Conservation (phyloP, 2,797 vertebrate species). For the Spizella passerina region DNA sequence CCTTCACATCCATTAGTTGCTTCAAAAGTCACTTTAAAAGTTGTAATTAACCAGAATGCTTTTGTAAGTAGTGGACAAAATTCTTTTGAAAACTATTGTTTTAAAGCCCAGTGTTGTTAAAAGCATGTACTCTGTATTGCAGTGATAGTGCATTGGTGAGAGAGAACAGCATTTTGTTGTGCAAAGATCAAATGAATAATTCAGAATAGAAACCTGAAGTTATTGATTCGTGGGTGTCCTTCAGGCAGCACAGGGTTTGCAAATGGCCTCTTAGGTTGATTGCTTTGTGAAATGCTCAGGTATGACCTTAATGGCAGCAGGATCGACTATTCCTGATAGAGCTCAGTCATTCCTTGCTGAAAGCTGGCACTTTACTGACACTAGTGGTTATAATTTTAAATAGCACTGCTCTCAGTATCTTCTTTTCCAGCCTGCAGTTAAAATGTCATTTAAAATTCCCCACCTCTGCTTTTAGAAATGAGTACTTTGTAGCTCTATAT, state of each 20-base stretch:
- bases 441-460: not conserved
- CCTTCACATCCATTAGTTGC: not conserved
- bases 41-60: not conserved
- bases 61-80: not conserved
- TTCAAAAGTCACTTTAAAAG: not conserved
- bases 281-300: not conserved
- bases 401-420: not conserved
- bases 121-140: not conserved
- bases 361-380: not conserved
- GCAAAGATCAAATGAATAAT: slow-evolving; percentile 6
- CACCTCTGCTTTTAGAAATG: not conserved
- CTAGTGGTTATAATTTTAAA: not conserved
- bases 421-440: not conserved
- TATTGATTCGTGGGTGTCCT: not conserved
- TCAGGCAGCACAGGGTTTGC: not conserved
- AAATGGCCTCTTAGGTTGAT: not conserved
- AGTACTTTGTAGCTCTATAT: not conserved
- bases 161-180: not conserved
- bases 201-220: not conserved
- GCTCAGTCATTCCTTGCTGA: not conserved
- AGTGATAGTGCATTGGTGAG: not conserved
- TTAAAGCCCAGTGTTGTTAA: not conserved
- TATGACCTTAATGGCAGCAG: not conserved
- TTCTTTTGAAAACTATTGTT: not conserved
- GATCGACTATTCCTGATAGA: rapidly evolving